Conservation (phyloP, 2,888 invertebrate genomes). For the Pristionchus fissidentatus region DNA sequence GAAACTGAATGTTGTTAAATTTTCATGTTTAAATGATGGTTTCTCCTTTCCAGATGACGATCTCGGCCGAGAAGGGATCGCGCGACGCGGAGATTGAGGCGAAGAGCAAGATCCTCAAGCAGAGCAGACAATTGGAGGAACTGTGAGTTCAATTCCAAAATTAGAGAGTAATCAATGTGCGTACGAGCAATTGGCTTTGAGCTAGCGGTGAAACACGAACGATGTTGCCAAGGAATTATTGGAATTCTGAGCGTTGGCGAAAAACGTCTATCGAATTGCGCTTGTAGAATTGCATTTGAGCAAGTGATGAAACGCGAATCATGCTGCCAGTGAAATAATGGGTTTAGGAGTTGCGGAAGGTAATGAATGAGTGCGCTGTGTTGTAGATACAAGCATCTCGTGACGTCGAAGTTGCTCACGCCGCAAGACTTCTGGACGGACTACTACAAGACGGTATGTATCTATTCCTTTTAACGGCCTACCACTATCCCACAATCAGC, state of each 20-base stretch:
- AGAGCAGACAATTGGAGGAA: slow-evolving; percentile 64
- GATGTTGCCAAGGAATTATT: too few species aligned
- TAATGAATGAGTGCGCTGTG: too few species aligned
- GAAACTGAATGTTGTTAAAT: not conserved
- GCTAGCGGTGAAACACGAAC: too few species aligned
- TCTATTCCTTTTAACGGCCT: not conserved
- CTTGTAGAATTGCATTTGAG: too few species aligned
- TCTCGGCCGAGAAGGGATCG: slow-evolving; percentile 59
- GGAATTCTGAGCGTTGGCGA: too few species aligned
- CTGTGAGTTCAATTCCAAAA: slow-evolving; percentile 36
- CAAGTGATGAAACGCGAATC: too few species aligned
- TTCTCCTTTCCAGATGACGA: slow-evolving; percentile 58
- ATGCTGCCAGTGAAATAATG: too few species aligned
- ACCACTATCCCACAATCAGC: too few species aligned
- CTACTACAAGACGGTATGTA: slow-evolving; percentile 55
- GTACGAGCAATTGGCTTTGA: too few species aligned
- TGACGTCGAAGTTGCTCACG: slow-evolving; percentile 93
- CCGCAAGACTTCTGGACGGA: slow-evolving; percentile 95
- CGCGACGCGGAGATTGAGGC: slow-evolving; percentile 61
- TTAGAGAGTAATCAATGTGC: too few species aligned
- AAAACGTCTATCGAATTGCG: too few species aligned
- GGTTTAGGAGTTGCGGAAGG: too few species aligned
- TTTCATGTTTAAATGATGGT: not conserved
- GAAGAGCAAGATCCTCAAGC: slow-evolving; percentile 67
- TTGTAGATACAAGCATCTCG: slow-evolving; percentile 88